A percentile compares a stretch with the other conserved stretches of the same genome.
Evolutionary conservation across 2,797 vertebrate species (phyloP).

Genomic region (Anabas testudineus): DNA sequence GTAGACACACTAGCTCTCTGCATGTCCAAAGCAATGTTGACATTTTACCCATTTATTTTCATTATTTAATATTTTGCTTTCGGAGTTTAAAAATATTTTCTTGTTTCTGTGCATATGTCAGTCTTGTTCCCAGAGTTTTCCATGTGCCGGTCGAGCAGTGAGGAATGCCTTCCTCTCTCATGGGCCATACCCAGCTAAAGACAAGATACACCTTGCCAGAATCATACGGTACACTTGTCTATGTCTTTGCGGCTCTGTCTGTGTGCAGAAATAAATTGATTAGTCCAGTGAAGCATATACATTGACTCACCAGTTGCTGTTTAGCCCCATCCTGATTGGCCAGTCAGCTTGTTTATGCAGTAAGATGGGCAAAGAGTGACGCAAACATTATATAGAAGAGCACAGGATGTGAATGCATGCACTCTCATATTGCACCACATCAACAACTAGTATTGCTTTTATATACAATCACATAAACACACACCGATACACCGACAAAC

Average conservation of each 20-base stretch:
- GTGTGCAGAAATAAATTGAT: slow-evolving; percentile 47
- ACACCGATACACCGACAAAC: slow-evolving; percentile 8
- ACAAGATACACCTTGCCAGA: slow-evolving; percentile 94
- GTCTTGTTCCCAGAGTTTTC: slow-evolving; percentile 95
- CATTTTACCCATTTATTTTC: background rate
- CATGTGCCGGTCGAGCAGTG: slow-evolving; percentile 92
- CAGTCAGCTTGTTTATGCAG: slow-evolving; percentile 36
- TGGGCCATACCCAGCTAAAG: slow-evolving; percentile 94
- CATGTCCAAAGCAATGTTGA: slow-evolving; percentile 1
- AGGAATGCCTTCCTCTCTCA: slow-evolving; percentile 93
- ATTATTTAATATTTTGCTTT: background rate
- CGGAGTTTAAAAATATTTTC: background rate
- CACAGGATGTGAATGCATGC: slow-evolving; percentile 27
- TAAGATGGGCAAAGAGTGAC: slow-evolving; percentile 24
- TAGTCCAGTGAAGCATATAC: slow-evolving; percentile 48
- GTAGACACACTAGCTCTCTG: slow-evolving; percentile 25
- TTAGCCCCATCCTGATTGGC: slow-evolving; percentile 41
- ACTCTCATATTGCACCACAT: slow-evolving; percentile 5
- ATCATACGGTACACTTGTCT: slow-evolving; percentile 85
- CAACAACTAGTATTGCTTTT: slow-evolving; percentile 19
- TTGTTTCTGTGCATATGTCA: slow-evolving; percentile 75
- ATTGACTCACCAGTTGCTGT: slow-evolving; percentile 39
- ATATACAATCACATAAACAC: background rate
- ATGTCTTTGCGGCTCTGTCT: slow-evolving; percentile 34
- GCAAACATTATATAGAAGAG: slow-evolving; percentile 13